phyloP scores from a whole-genome alignment of 2,888 invertebrate genomes.

The Campopleginae sp. region DNA sequence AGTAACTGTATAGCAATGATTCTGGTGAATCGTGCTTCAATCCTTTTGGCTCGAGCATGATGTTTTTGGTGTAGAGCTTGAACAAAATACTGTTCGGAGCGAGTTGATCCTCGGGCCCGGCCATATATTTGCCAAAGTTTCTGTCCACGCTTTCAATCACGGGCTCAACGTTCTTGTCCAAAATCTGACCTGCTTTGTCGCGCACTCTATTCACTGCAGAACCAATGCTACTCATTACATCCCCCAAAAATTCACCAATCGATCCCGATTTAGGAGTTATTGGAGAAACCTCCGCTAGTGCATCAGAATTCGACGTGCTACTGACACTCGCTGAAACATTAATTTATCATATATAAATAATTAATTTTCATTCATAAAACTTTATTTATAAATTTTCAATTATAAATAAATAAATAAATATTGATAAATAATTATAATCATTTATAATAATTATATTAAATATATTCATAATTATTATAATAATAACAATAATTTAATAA shows the following conservation, averaged over 20 bases:
- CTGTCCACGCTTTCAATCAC: background rate
- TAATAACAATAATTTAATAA: too few relatives aligned
- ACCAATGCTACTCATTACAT: too few relatives aligned
- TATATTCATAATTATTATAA: too few relatives aligned
- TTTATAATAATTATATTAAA: too few relatives aligned
- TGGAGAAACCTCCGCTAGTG: background rate
- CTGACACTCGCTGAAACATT: background rate
- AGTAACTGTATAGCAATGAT: background rate
- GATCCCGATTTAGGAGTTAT: background rate
- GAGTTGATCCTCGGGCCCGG: too few relatives aligned
- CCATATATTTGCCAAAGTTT: background rate
- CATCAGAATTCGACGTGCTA: background rate
- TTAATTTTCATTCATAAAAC: background rate
- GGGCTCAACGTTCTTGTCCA: too few relatives aligned
- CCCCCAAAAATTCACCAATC: background rate
- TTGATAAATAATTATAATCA: too few relatives aligned
- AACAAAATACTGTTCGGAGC: background rate
- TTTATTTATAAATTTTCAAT: too few relatives aligned
- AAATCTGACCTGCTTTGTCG: too few relatives aligned
- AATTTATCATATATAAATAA: background rate
- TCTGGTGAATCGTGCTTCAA: too few relatives aligned
- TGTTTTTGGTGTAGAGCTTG: background rate
- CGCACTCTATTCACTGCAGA: too few relatives aligned
- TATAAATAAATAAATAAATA: too few relatives aligned
- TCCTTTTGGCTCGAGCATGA: background rate